Evolutionary conservation across 2,888 invertebrate genomes (phyloP).

Genomic region (Stramonita haemastoma): DNA sequence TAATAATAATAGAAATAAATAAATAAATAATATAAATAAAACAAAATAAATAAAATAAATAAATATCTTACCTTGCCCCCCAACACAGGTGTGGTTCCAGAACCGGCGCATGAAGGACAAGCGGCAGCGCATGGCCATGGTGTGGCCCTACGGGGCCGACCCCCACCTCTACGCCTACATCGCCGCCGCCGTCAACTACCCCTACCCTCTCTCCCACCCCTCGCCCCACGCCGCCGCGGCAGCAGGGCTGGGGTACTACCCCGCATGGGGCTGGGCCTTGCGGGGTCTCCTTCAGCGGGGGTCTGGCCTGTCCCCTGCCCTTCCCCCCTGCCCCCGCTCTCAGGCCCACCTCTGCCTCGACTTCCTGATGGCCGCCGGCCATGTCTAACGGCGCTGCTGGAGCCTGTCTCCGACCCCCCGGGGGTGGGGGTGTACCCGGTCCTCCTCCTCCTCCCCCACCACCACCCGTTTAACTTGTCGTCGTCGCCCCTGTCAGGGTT

Average conservation of each 20-base stretch:
- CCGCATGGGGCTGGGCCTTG: conserved; percentile 22
- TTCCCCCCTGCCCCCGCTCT: conserved; percentile 1
- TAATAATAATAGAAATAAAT: no score
- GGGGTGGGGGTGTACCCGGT: neutral
- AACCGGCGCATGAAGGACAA: conserved; percentile 99
- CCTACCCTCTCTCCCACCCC: conserved; percentile 53
- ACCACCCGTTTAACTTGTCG: conserved; percentile 14
- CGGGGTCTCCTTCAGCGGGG: neutral
- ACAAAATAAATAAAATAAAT: no score
- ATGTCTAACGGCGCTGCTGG: conserved; percentile 9
- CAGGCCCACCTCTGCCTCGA: conserved; percentile 33
- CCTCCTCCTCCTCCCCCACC: conserved; percentile 20
- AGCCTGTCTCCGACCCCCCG: conserved; percentile 19
- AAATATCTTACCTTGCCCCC: no score
- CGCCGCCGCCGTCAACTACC: conserved; percentile 82
- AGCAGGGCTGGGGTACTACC: neutral
- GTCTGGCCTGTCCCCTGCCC: neutral
- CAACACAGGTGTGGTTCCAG: conserved; percentile 90
- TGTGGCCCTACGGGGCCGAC: conserved; percentile 94
- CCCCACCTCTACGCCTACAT: conserved; percentile 93
- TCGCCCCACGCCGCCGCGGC: neutral
- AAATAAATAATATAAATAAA: no score
- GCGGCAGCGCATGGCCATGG: conserved; percentile 93
- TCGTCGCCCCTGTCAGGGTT: neutral
- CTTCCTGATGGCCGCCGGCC: conserved; percentile 35